These are phyloP conservation scores for Syncerus caffer DNA, from an alignment of 2,797 vertebrate species.

Conservation along the genomic window DNA sequence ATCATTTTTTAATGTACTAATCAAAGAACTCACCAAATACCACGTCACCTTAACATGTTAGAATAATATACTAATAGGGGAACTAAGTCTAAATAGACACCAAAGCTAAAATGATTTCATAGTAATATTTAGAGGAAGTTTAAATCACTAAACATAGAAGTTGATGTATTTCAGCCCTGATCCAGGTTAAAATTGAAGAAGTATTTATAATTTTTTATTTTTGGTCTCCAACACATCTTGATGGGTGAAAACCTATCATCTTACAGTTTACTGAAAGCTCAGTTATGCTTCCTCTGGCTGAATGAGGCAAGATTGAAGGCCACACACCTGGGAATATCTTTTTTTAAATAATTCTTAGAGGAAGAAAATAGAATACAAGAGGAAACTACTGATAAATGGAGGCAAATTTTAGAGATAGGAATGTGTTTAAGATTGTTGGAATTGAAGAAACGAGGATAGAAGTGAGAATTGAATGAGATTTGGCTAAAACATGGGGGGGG, in stretches of 20 bases:
- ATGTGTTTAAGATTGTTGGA: not conserved
- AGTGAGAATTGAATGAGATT: not conserved
- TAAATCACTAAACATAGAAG: not conserved
- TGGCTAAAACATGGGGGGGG: not conserved
- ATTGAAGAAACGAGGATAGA: not conserved
- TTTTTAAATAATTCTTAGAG: not conserved
- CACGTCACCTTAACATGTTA: not conserved
- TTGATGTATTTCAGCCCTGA: not conserved
- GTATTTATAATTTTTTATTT: not conserved
- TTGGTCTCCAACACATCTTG: not conserved
- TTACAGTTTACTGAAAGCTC: not conserved
- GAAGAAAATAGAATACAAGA: not conserved
- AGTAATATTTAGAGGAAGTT: not conserved
- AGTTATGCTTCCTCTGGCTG: not conserved
- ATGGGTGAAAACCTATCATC: not conserved
- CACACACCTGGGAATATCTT: not conserved
- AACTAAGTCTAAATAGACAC: not conserved
- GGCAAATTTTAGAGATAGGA: not conserved
- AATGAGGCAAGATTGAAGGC: not conserved
- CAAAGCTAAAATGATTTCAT: not conserved
- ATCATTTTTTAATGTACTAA: not conserved
- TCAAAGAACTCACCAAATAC: not conserved
- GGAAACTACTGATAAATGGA: not conserved
- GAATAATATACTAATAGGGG: not conserved
- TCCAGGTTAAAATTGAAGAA: not conserved